Conservation (phyloP, 2,113 vertebrate genomes). For the Calonectris borealis region DNA sequence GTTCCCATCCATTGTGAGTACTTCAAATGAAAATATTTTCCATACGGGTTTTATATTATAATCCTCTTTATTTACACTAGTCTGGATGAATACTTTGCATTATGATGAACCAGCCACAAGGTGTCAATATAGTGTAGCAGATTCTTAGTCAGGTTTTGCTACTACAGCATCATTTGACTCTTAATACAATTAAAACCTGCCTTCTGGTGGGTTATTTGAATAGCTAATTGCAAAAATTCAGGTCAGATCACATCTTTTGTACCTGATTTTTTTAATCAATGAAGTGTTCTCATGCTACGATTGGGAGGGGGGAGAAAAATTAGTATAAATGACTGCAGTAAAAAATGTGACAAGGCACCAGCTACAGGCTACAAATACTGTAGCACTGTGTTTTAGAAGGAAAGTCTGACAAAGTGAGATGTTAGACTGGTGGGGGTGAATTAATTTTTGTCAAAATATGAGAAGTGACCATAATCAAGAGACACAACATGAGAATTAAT, state of each 20-base stretch:
- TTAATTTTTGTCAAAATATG: not conserved
- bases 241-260: not conserved
- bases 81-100: not conserved
- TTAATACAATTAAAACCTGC: not conserved
- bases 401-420: not conserved
- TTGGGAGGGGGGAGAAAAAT: not conserved
- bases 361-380: not conserved
- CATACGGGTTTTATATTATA: not conserved
- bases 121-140: conserved; percentile 35
- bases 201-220: not conserved
- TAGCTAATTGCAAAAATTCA: not conserved
- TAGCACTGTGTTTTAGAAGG: not conserved
- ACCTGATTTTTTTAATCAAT: conserved; percentile 36
- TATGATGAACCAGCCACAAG: conserved; percentile 1
- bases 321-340: not conserved
- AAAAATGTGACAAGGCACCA: not conserved
- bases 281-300: not conserved
- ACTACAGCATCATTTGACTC: not conserved
- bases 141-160: not conserved
- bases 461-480: not conserved
- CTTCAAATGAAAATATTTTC: not conserved
- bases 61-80: not conserved
- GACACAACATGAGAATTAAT: not conserved
- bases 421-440: not conserved
- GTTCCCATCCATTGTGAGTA: not conserved